Percentiles rank a stretch among this genome's conserved stretches.
phyloP scores from a whole-genome alignment of 2,113 vertebrate genomes.

The Neotoma lepida region DNA sequence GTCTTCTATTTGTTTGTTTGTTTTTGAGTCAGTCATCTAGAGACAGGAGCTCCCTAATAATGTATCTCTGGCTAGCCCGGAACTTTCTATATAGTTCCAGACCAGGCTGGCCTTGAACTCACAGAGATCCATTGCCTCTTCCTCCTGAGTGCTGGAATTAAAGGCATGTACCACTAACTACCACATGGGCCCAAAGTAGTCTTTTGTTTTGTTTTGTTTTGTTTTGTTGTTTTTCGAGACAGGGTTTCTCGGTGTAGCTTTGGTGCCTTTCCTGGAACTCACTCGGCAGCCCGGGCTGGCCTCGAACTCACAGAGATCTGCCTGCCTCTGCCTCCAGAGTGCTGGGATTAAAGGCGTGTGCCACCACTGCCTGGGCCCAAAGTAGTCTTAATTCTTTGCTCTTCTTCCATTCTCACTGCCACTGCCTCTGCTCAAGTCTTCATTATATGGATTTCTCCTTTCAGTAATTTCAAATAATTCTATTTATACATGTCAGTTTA shows the following conservation, averaged over 20 bases:
- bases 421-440: background rate
- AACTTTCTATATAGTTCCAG: background rate
- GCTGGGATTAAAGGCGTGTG: background rate
- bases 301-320: background rate
- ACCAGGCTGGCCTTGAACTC: background rate
- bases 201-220: too few relatives aligned
- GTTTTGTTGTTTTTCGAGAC: too few relatives aligned
- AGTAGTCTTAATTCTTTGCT: background rate
- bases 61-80: background rate
- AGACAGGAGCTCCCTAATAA: background rate
- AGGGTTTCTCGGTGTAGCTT: too few relatives aligned
- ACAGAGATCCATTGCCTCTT: background rate
- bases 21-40: too few relatives aligned
- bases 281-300: background rate
- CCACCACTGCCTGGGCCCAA: background rate
- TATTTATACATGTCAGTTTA: background rate
- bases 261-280: too few relatives aligned
- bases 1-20: too few relatives aligned
- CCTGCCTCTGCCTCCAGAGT: background rate
- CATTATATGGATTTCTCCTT: background rate
- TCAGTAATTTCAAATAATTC: background rate
- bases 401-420: background rate
- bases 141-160: background rate
- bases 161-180: background rate
- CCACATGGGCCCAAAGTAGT: too few relatives aligned